Conservation (phyloP, 2,797 vertebrate genomes). For the Urophycis tenuis region DNA sequence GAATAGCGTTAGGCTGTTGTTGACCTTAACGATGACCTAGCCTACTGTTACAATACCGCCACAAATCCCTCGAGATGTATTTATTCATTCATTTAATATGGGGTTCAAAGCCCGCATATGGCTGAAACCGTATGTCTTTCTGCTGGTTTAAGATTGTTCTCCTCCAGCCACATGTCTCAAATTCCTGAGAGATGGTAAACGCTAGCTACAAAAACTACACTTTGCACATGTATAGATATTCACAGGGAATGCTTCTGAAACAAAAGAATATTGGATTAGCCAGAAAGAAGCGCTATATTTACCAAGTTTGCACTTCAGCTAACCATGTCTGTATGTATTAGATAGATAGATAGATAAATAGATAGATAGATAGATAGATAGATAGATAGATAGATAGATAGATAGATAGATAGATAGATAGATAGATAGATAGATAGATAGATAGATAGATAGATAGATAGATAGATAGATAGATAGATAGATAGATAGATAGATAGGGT, state of each 20-base stretch:
- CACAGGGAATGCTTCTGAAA: not conserved
- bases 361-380: too few relatives aligned
- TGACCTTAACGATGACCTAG: not conserved
- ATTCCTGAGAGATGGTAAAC: not conserved
- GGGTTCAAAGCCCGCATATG: not conserved
- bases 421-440: too few relatives aligned
- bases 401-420: too few relatives aligned
- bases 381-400: too few relatives aligned
- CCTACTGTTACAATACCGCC: not conserved
- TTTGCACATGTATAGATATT: not conserved
- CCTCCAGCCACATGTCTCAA: not conserved
- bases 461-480: too few relatives aligned
- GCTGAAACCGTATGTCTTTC: not conserved
- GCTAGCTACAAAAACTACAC: not conserved
- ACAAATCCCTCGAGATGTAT: not conserved
- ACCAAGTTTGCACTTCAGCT: not conserved
- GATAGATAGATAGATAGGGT: too few relatives aligned
- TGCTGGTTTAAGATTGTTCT: not conserved
- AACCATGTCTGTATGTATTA: not conserved
- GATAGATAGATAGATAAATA: too few relatives aligned
- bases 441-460: too few relatives aligned
- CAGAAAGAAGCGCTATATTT: not conserved
- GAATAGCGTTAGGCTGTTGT: not conserved
- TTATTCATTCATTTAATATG: not conserved
- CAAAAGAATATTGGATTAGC: too few relatives aligned